Conservation (phyloP, 2,797 vertebrate species). For the Pygocentrus nattereri region DNA sequence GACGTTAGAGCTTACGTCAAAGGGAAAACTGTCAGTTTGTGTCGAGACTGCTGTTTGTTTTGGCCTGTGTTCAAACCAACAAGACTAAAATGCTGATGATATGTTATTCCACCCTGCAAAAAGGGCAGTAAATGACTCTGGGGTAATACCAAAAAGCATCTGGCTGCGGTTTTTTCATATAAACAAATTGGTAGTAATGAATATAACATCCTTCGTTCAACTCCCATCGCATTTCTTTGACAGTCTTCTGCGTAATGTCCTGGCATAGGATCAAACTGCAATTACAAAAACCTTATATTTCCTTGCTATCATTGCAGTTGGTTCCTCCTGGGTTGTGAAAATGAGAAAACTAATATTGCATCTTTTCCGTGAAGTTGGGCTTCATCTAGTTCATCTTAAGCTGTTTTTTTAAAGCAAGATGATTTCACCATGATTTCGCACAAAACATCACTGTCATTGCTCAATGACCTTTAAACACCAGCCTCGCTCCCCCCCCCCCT, state of each 20-base stretch:
- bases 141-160: not conserved
- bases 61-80: slow-evolving; percentile 1
- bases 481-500: not conserved
- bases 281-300: not conserved
- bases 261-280: not conserved
- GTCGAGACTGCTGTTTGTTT: slow-evolving; percentile 23
- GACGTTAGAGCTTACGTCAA: not conserved
- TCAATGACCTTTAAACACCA: slow-evolving; percentile 34
- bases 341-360: not conserved
- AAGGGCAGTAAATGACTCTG: not conserved
- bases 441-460: slow-evolving; percentile 26
- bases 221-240: not conserved
- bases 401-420: not conserved
- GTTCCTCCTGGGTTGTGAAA: not conserved
- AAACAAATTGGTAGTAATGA: not conserved
- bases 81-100: not conserved
- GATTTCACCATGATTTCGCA: slow-evolving; percentile 17
- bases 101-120: slow-evolving; percentile 1
- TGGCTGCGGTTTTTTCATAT: not conserved
- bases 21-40: not conserved
- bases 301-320: not conserved
- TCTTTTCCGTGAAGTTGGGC: not conserved
- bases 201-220: not conserved
- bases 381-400: not conserved
- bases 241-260: not conserved